A percentile compares a stretch with the other conserved stretches of the same genome.
Evolutionary conservation across 2,797 vertebrate species (phyloP).

Genomic region (Masticophis lateralis): DNA sequence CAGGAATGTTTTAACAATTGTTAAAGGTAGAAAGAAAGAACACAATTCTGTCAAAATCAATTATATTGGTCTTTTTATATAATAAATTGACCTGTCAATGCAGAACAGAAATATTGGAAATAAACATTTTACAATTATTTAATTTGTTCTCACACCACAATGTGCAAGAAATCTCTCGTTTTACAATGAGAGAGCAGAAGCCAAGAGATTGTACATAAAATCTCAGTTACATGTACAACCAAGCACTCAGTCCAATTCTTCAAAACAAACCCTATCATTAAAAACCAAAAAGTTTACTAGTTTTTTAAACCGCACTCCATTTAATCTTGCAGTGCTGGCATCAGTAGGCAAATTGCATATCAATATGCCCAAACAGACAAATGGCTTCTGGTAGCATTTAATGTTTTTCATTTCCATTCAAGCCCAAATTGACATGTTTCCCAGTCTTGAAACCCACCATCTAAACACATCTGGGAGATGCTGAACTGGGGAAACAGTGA

Average conservation of each 20-base stretch:
- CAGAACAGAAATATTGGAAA: background rate
- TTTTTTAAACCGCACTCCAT: background rate
- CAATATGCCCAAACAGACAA: background rate
- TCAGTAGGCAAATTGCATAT: background rate
- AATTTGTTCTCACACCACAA: background rate
- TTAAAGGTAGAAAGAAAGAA: no score
- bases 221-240: background rate
- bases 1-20: background rate
- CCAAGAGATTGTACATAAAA: background rate
- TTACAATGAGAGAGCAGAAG: background rate
- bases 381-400: background rate
- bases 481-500: background rate
- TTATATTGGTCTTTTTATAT: background rate
- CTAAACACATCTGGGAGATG: background rate
- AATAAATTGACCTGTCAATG: background rate
- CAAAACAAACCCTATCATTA: background rate
- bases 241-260: background rate
- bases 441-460: background rate
- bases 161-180: background rate
- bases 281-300: background rate
- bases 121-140: constrained; percentile 5
- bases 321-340: background rate
- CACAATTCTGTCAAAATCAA: background rate
- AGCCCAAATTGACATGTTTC: background rate
- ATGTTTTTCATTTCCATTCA: background rate